phyloP scores from a whole-genome alignment of 2,888 invertebrate genomes.

The Chymomyza caudatula region DNA sequence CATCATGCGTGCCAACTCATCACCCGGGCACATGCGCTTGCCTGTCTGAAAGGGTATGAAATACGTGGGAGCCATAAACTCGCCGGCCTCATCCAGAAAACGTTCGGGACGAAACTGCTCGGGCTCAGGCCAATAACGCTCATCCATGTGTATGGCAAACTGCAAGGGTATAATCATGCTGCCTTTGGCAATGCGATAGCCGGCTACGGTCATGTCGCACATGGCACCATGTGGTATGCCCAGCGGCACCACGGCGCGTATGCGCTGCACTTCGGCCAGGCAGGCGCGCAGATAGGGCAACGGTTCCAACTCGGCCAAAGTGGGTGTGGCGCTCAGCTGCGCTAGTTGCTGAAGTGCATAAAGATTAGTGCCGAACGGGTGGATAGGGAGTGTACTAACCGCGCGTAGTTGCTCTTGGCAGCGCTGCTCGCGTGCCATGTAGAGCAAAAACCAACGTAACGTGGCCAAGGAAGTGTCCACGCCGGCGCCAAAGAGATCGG shows the following conservation, averaged over 20 bases:
- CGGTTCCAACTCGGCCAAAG: slow-evolving; percentile 67
- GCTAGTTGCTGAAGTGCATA: slow-evolving; percentile 36
- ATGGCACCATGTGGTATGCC: slow-evolving; percentile 90
- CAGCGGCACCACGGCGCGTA: slow-evolving; percentile 88
- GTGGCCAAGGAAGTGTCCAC: slow-evolving; percentile 90
- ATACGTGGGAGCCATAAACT: slow-evolving; percentile 82
- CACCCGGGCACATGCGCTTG: slow-evolving; percentile 92
- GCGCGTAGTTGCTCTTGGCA: slow-evolving; percentile 79
- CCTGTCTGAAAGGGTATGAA: slow-evolving; percentile 92
- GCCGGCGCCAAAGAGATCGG: slow-evolving; percentile 92
- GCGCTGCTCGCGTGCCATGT: slow-evolving; percentile 84
- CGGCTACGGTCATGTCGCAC: slow-evolving; percentile 79
- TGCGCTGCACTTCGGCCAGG: slow-evolving; percentile 87
- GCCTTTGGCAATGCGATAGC: slow-evolving; percentile 84
- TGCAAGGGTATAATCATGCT: slow-evolving; percentile 88
- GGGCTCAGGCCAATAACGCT: slow-evolving; percentile 83
- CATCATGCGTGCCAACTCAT: slow-evolving; percentile 88
- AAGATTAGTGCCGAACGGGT: not conserved
- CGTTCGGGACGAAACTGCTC: slow-evolving; percentile 84
- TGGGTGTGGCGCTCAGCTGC: slow-evolving; percentile 37
- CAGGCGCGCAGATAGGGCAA: slow-evolving; percentile 80
- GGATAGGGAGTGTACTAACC: slow-evolving; percentile 32
- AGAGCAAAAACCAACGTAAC: slow-evolving; percentile 89
- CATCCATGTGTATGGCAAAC: slow-evolving; percentile 89
- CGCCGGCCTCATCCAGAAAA: slow-evolving; percentile 83